Evolutionary conservation across 2,797 vertebrate species (phyloP).

Genomic region (Furcifer pardalis): DNA sequence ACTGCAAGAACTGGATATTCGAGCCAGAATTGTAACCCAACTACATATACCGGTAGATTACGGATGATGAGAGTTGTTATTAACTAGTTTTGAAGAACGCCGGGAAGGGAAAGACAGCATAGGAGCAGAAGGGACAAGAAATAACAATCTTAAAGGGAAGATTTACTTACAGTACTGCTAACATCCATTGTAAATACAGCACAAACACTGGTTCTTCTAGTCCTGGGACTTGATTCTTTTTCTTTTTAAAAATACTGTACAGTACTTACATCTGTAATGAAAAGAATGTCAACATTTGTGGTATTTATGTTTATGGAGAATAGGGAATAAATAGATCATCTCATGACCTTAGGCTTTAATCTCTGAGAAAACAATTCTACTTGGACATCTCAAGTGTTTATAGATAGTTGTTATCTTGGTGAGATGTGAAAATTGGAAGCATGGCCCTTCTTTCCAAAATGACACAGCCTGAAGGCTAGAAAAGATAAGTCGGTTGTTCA

Average conservation of each 20-base stretch:
- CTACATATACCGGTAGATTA: too few relatives aligned
- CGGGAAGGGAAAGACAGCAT: neutral
- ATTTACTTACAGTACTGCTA: neutral
- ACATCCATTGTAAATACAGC: neutral
- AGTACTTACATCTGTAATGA: neutral
- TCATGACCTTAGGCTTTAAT: neutral
- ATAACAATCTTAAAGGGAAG: neutral
- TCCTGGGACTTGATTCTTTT: neutral
- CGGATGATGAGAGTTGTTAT: neutral
- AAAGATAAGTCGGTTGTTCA: neutral
- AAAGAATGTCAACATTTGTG: neutral
- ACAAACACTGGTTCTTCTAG: neutral
- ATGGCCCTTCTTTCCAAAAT: neutral
- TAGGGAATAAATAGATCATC: neutral
- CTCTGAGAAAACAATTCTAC: neutral
- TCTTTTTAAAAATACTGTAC: neutral
- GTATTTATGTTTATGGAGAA: neutral
- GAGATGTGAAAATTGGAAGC: neutral
- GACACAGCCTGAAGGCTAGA: neutral
- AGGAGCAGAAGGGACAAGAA: too few relatives aligned
- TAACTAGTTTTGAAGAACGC: neutral
- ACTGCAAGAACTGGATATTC: neutral
- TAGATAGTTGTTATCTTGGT: neutral
- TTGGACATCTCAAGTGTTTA: conserved; percentile 1
- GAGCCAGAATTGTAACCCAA: neutral